These are phyloP conservation scores for Upupa epops DNA, from an alignment of 2,113 vertebrate species.

Conservation along the genomic window DNA sequence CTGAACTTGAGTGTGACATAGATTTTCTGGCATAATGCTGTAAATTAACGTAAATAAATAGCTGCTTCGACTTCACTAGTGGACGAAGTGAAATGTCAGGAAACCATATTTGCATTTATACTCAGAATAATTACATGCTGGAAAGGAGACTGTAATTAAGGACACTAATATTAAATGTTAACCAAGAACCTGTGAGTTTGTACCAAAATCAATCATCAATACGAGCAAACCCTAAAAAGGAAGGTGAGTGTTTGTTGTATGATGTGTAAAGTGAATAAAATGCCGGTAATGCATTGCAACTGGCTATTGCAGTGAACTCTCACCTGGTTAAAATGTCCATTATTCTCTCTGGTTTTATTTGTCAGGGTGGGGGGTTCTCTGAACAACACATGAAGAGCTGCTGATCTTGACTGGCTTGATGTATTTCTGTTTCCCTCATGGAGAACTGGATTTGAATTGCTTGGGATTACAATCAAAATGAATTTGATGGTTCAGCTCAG, in stretches of 20 bases:
- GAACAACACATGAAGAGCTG: neutral
- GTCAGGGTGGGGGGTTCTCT: neutral
- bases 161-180: constrained; percentile 32
- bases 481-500: constrained; percentile 58
- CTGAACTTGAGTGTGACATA: constrained; percentile 27
- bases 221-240: neutral
- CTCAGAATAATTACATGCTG: constrained; percentile 24
- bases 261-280: neutral
- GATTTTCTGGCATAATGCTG: neutral
- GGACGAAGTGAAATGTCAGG: constrained; percentile 11
- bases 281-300: neutral
- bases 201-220: neutral
- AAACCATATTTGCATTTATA: constrained; percentile 52
- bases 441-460: constrained; percentile 38
- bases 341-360: neutral
- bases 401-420: constrained; percentile 5
- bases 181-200: neutral
- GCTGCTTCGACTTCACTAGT: constrained; percentile 19
- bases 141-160: constrained; percentile 3
- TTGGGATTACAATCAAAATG: constrained; percentile 54
- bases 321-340: neutral
- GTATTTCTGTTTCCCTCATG: constrained; percentile 35
- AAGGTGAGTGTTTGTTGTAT: neutral
- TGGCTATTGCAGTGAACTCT: neutral
- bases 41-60: constrained; percentile 17